Evolutionary conservation across 2,113 vertebrate genomes (phyloP).

Genomic region (Rhinopithecus roxellana): DNA sequence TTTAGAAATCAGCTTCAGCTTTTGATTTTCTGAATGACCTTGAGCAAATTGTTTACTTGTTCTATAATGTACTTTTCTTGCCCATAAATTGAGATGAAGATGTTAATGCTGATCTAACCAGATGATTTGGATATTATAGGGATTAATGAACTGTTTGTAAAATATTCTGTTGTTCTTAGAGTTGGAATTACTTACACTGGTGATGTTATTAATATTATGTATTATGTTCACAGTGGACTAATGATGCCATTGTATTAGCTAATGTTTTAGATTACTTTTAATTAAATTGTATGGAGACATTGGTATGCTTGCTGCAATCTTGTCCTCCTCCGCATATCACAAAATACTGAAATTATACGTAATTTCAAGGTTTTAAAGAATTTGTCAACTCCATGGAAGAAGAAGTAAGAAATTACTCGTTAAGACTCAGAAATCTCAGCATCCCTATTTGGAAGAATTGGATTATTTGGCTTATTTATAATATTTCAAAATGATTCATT

Average conservation of each 20-base stretch:
- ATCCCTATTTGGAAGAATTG: constrained; percentile 75
- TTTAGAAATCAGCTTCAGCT: neutral
- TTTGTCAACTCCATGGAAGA: constrained; percentile 72
- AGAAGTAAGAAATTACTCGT: constrained; percentile 76
- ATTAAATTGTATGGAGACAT: constrained; percentile 77
- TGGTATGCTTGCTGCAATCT: constrained; percentile 67
- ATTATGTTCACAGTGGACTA: constrained; percentile 27
- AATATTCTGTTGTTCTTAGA: constrained; percentile 50
- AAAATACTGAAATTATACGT: constrained; percentile 82
- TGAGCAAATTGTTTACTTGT: constrained; percentile 12
- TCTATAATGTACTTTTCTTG: neutral
- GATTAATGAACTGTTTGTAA: constrained; percentile 54
- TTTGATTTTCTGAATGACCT: constrained; percentile 30
- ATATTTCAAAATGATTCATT: constrained; percentile 75
- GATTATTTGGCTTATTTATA: constrained; percentile 77
- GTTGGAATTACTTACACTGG: constrained; percentile 31
- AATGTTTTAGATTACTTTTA: constrained; percentile 68
- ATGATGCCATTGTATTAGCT: constrained; percentile 48
- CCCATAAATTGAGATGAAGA: neutral
- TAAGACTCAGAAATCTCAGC: constrained; percentile 75
- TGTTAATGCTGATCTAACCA: neutral
- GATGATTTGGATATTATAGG: neutral
- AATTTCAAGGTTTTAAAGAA: constrained; percentile 82
- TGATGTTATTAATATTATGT: neutral
- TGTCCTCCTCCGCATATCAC: constrained; percentile 72